phyloP scores from a whole-genome alignment of 1,140 invertebrate genomes.

The Tenebrio molitor region DNA sequence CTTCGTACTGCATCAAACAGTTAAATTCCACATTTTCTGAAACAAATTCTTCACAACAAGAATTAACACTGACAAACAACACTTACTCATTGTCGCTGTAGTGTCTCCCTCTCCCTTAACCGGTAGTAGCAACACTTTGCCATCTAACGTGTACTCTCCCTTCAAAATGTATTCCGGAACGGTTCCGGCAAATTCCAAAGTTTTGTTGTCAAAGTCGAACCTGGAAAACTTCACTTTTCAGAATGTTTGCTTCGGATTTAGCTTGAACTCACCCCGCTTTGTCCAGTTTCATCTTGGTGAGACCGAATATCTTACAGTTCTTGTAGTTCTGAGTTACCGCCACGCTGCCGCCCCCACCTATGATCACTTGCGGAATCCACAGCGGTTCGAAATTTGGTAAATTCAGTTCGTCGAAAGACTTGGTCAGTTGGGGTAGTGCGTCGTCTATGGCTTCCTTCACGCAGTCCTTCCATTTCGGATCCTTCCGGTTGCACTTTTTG shows the following conservation, averaged over 20 bases:
- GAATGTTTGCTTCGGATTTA: not conserved
- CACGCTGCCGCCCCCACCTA: not conserved
- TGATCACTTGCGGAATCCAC: not conserved
- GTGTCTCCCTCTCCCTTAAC: not conserved
- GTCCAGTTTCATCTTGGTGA: not conserved
- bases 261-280: not conserved
- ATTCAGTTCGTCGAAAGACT: not conserved
- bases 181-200: not conserved
- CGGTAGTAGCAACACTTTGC: not conserved
- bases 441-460: not conserved
- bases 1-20: not conserved
- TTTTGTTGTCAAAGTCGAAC: constrained; percentile 4
- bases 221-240: constrained; percentile 1
- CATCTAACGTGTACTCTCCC: not conserved
- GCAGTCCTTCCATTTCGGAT: not conserved
- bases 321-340: not conserved
- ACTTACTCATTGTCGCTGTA: not conserved
- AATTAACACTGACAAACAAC: not conserved
- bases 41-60: not conserved
- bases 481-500: not conserved
- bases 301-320: not conserved
- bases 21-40: not conserved
- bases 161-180: not conserved
- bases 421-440: not conserved
- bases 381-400: not conserved